Percentiles rank a stretch among this genome's conserved stretches.
Conservation (phyloP, 2,797 vertebrate genomes). For the Sciaenops ocellatus region DNA sequence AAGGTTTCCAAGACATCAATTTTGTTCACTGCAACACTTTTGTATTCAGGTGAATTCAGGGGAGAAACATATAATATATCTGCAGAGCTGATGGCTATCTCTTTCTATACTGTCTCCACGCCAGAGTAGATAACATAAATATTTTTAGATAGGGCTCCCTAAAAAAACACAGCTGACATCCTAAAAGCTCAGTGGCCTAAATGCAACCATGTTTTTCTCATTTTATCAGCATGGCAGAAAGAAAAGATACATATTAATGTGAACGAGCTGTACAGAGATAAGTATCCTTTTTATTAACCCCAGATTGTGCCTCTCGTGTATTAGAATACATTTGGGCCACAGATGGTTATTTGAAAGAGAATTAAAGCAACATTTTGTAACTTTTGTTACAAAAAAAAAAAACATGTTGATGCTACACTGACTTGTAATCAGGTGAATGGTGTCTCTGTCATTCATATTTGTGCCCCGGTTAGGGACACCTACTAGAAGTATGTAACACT, state of each 20-base stretch:
- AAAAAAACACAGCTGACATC: slow-evolving; percentile 7
- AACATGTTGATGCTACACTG: too few relatives aligned
- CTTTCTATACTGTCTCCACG: neutral
- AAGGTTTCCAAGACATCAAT: slow-evolving; percentile 2
- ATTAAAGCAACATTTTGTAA: too few relatives aligned
- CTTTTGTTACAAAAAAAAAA: too few relatives aligned
- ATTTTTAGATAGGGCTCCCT: slow-evolving; percentile 3
- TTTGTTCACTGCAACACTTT: slow-evolving; percentile 8
- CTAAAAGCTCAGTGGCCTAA: neutral
- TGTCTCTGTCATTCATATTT: too few relatives aligned
- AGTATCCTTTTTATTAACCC: neutral
- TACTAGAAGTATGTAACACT: too few relatives aligned
- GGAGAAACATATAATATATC: neutral
- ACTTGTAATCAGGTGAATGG: too few relatives aligned
- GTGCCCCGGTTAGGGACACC: too few relatives aligned
- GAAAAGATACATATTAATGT: neutral
- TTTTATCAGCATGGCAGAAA: slow-evolving; percentile 13
- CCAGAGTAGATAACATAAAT: slow-evolving; percentile 15
- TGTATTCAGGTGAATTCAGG: slow-evolving; percentile 13
- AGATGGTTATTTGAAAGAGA: neutral
- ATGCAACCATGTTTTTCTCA: neutral
- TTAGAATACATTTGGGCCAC: neutral
- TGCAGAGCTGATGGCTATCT: slow-evolving; percentile 12
- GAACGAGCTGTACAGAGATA: neutral
- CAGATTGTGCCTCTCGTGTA: neutral